phyloP scores from a whole-genome alignment of 1,140 invertebrate species.

The Papilio aristodemus region DNA sequence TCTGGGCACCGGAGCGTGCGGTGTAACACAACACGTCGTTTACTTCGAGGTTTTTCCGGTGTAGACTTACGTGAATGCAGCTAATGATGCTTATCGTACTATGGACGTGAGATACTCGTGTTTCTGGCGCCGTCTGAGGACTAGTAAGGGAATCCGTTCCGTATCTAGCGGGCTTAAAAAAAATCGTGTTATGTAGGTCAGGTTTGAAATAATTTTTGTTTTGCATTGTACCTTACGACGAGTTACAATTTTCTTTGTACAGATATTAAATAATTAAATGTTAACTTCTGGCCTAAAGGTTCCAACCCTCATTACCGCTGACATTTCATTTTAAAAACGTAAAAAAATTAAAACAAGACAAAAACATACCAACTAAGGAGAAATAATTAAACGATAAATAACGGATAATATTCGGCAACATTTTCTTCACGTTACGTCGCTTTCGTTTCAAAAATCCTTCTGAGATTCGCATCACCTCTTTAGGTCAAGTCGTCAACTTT shows the following conservation, averaged over 20 bases:
- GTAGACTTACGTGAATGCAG: constrained; percentile 31
- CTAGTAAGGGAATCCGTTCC: constrained; percentile 8
- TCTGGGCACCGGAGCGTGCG: constrained; percentile 15
- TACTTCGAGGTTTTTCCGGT: constrained; percentile 29
- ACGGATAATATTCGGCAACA: constrained; percentile 11
- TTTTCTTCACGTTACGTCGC: background rate
- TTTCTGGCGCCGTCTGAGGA: constrained; percentile 4
- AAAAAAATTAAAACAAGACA: constrained; percentile 12
- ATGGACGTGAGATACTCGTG: background rate
- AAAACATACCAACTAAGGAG: constrained; percentile 18
- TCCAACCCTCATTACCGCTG: constrained; percentile 5
- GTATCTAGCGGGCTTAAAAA: background rate
- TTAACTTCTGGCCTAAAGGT: background rate
- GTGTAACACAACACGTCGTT: constrained; percentile 25
- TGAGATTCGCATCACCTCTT: constrained; percentile 14
- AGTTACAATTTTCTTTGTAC: background rate
- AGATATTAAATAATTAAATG: background rate
- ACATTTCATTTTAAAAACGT: constrained; percentile 9
- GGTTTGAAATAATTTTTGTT: background rate
- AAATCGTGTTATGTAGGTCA: background rate
- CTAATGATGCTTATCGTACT: constrained; percentile 17
- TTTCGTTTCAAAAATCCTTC: constrained; percentile 18
- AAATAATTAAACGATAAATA: constrained; percentile 20
- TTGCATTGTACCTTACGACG: background rate
- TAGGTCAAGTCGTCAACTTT: constrained; percentile 29